Percentiles rank a stretch among this genome's conserved stretches.
These are phyloP conservation scores for Habropoda laboriosa DNA, from an alignment of 1,140 invertebrate species.

Conservation along the genomic window DNA sequence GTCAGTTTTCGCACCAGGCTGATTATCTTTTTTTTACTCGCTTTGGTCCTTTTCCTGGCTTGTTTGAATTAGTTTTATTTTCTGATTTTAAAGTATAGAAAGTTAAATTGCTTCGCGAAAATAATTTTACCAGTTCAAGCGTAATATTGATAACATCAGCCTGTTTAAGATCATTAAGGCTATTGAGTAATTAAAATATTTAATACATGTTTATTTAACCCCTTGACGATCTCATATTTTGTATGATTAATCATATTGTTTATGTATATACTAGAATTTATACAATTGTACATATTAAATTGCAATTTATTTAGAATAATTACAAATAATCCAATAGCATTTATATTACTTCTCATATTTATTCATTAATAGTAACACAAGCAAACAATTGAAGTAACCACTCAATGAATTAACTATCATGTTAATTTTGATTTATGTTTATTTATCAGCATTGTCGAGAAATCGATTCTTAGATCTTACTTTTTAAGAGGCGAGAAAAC, in stretches of 20 bases:
- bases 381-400: too few relatives aligned
- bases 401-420: too few relatives aligned
- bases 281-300: too few relatives aligned
- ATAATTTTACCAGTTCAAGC: constrained; percentile 49
- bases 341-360: too few relatives aligned
- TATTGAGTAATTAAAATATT: constrained; percentile 10
- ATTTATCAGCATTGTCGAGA: too few relatives aligned
- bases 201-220: constrained; percentile 3
- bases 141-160: constrained; percentile 44
- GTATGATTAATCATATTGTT: too few relatives aligned
- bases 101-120: not conserved
- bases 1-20: constrained; percentile 81
- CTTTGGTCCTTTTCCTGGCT: constrained; percentile 63
- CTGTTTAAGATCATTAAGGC: constrained; percentile 39
- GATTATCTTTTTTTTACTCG: constrained; percentile 76
- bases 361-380: too few relatives aligned
- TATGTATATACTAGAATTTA: too few relatives aligned
- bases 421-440: too few relatives aligned
- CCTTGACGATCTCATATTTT: not conserved
- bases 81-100: constrained; percentile 2
- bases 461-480: too few relatives aligned
- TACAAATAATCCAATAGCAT: too few relatives aligned
- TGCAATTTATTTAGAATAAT: too few relatives aligned
- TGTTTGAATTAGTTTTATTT: constrained; percentile 32
- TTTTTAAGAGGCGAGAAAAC: not conserved